Evolutionary conservation across 2,797 vertebrate genomes (phyloP).

Genomic region (Characodon lateralis): DNA sequence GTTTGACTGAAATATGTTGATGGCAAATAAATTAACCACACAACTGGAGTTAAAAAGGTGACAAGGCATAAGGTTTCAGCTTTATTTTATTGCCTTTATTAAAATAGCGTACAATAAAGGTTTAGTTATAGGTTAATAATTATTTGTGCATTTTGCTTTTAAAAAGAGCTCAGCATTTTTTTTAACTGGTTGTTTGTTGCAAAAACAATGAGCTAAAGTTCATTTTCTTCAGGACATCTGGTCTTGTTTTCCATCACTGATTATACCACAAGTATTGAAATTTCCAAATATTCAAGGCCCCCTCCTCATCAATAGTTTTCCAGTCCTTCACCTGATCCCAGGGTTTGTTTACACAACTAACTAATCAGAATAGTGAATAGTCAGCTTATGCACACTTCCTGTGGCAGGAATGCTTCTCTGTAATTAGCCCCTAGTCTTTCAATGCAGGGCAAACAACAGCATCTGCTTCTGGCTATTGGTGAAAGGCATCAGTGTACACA

Average conservation of each 20-base stretch:
- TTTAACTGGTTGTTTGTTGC: not conserved
- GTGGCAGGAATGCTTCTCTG: constrained; percentile 52
- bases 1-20: not conserved
- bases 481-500: constrained; percentile 64
- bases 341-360: constrained; percentile 70
- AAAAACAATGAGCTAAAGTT: not conserved
- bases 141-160: not conserved
- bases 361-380: constrained; percentile 71
- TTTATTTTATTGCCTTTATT: not conserved
- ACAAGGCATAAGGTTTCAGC: too few relatives aligned
- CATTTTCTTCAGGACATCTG: constrained; percentile 2
- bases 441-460: constrained; percentile 74
- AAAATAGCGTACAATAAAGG: not conserved
- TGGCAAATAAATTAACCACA: not conserved
- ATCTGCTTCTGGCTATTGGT: constrained; percentile 63
- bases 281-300: constrained; percentile 67
- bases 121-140: not conserved
- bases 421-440: constrained; percentile 77
- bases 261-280: constrained; percentile 44
- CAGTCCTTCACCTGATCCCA: constrained; percentile 52
- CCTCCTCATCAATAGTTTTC: constrained; percentile 59
- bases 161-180: not conserved
- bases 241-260: constrained; percentile 18
- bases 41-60: too few relatives aligned
- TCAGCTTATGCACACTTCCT: constrained; percentile 69